Percentiles rank a stretch among this genome's conserved stretches.
Evolutionary conservation across 2,888 invertebrate species (phyloP).

Genomic region (Chrysodeixis includens): DNA sequence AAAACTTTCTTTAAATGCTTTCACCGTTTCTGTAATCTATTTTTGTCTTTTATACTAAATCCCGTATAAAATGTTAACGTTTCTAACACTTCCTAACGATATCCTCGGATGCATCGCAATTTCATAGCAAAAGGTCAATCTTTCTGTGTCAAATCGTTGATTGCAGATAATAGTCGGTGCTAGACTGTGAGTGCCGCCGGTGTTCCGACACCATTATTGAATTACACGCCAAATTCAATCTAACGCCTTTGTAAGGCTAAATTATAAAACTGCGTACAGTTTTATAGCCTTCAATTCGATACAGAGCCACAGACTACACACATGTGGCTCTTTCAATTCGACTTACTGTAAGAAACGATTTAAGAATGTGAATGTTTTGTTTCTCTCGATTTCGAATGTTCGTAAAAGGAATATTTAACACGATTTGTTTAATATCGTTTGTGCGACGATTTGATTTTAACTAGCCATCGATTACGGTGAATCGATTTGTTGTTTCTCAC

Average conservation of each 20-base stretch:
- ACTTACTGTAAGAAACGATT: conserved; percentile 58
- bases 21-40: conserved; percentile 29
- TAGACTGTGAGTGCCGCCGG: conserved; percentile 83
- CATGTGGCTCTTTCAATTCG: conserved; percentile 49
- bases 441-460: conserved; percentile 82
- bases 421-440: conserved; percentile 83
- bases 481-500: conserved; percentile 84
- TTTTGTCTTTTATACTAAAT: conserved; percentile 60
- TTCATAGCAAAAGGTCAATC: conserved; percentile 76
- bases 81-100: conserved; percentile 65
- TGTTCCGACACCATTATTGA: conserved; percentile 84
- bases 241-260: conserved; percentile 75
- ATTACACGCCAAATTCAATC: conserved; percentile 82
- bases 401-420: conserved; percentile 70
- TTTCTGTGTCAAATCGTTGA: conserved; percentile 81
- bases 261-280: conserved; percentile 72
- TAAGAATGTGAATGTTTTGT: conserved; percentile 59
- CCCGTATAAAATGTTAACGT: conserved; percentile 60
- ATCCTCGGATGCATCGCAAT: conserved; percentile 62
- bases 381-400: conserved; percentile 58
- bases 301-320: conserved; percentile 68
- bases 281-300: conserved; percentile 77
- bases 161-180: conserved; percentile 78
- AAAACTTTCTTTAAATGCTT: conserved; percentile 37
- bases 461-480: conserved; percentile 76